These are phyloP conservation scores for Dermolepida albohirtum DNA, from an alignment of 2,888 invertebrate genomes.

Conservation along the genomic window DNA sequence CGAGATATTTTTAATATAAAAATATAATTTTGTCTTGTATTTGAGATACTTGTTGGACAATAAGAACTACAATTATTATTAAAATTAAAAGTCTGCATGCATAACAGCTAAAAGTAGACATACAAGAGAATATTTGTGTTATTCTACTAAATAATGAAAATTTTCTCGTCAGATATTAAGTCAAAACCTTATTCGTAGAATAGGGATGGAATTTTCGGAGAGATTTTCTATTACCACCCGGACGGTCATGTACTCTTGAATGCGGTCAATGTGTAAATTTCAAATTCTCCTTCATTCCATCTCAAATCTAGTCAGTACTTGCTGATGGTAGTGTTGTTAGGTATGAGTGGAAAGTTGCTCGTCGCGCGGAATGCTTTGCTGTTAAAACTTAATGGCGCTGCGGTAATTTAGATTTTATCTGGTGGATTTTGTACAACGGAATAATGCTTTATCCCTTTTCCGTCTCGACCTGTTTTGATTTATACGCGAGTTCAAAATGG, in stretches of 20 bases:
- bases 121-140: too few species aligned
- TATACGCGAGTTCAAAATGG: slow-evolving; percentile 34
- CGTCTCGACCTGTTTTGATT: slow-evolving; percentile 44
- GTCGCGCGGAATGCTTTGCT: slow-evolving; percentile 38
- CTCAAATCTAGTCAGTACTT: slow-evolving; percentile 23
- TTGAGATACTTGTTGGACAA: too few species aligned
- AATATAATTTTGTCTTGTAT: too few species aligned
- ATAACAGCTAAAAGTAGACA: too few species aligned
- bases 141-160: too few species aligned
- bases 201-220: too few species aligned
- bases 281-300: slow-evolving; percentile 34
- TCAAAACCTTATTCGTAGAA: too few species aligned
- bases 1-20: too few species aligned
- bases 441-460: slow-evolving; percentile 48
- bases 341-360: slow-evolving; percentile 30
- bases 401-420: slow-evolving; percentile 50
- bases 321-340: slow-evolving; percentile 19
- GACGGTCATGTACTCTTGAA: slow-evolving; percentile 24
- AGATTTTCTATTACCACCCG: slow-evolving; percentile 9
- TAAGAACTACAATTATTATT: too few species aligned
- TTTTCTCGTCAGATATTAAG: too few species aligned
- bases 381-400: slow-evolving; percentile 43
- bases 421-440: slow-evolving; percentile 47
- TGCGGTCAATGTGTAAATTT: slow-evolving; percentile 32
- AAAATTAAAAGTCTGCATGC: too few species aligned